Evolutionary conservation across 2,113 vertebrate genomes (phyloP), one percentile per base, ranked within the genome.

Genomic region (Circaetus gallicus): DNA sequence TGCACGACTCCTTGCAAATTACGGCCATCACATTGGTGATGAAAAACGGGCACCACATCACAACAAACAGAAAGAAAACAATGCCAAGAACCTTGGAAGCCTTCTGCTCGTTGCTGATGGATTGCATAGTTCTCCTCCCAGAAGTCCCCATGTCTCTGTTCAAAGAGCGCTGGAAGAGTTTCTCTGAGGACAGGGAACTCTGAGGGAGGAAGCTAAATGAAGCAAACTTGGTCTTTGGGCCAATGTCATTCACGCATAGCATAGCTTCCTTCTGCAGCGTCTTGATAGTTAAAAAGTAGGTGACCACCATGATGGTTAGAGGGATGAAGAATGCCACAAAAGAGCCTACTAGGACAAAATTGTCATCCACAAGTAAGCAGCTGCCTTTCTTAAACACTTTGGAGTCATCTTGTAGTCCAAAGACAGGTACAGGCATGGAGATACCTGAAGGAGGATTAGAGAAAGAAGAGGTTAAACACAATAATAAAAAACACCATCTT

Each of bases 21-120:
- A 99, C 99, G 0, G 98, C 98, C 98, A 99, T 98, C 77, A 99
- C 99, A 69, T 99, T 99, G 45, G 99, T 99, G 97, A 99, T 98
- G 97, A 99, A 99, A 88, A 99, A 99, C 0, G 99, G 99, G 94
- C 99, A 99, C 99, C 99, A 99, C 99, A 99, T 99, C 88, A 99
- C 98, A 83, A 99, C 99, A 31, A 99, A 99, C 71, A 99, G 98
- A 50, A 99, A 99, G 95, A 99, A 99, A 70, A 99, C 99, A 56
- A 99, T 99, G 31, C 99, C 99, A 56, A 99, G 98, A 47, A 99
- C 99, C 96, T 99, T 99, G 82, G 99, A 99, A 4, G 99, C 99
- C 94, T 99, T 99, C 96, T 99, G 99, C 92, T 99, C 99, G 0
- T 99, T 99, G 98, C 98, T 99, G 97, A 99, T 99, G 58, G 99